phyloP scores from a whole-genome alignment of 2,797 vertebrate species.

The Limosa lapponica region DNA sequence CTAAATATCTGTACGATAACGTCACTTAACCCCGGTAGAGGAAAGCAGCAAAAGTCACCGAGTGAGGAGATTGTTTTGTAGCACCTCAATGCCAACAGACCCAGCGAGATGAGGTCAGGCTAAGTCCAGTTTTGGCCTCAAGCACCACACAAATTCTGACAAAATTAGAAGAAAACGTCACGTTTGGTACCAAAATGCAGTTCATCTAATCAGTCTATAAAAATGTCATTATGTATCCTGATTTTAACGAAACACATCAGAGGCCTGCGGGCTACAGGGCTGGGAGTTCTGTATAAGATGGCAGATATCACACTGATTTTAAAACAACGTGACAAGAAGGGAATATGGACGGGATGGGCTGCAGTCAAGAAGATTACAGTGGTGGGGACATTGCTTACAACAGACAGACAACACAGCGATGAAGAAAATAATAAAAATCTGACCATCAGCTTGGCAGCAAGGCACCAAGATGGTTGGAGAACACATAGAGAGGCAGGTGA shows the following conservation, averaged over 20 bases:
- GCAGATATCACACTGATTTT: not conserved
- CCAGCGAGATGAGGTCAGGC: not conserved
- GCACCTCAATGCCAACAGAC: not conserved
- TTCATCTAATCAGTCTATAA: not conserved
- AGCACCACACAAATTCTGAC: not conserved
- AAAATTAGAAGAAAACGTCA: slow-evolving; percentile 11
- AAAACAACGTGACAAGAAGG: not conserved
- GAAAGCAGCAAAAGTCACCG: not conserved
- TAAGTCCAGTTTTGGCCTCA: not conserved
- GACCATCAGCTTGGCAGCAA: not conserved
- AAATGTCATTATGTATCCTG: not conserved
- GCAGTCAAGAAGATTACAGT: not conserved
- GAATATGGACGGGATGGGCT: not conserved
- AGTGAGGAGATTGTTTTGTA: not conserved
- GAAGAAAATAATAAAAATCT: not conserved
- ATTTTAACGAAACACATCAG: not conserved
- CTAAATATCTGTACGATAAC: not conserved
- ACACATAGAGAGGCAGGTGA: not conserved
- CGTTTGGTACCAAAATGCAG: not conserved
- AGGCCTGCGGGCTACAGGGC: not conserved
- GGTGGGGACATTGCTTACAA: not conserved
- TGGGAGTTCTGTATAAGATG: not conserved
- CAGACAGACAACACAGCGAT: not conserved
- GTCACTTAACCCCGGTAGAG: not conserved
- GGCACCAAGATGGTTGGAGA: not conserved